A percentile compares a stretch with the other conserved stretches of the same genome.
phyloP scores from a whole-genome alignment of 2,797 vertebrate species.

The Coilia nasus region DNA sequence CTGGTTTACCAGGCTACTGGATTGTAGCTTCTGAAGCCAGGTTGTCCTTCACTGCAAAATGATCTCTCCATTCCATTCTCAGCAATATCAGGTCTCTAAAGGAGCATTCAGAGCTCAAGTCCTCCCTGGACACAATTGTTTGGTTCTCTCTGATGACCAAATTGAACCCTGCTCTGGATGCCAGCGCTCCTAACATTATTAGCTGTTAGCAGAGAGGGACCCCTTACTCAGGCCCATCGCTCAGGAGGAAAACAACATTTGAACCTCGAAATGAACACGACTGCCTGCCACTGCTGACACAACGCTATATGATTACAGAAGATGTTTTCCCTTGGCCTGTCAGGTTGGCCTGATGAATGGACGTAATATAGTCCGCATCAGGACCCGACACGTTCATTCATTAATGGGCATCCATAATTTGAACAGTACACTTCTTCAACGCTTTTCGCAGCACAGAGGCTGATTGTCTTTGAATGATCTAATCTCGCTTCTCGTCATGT shows the following conservation, averaged over 20 bases:
- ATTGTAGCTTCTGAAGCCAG: too few species aligned
- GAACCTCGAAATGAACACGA: slow-evolving; percentile 71
- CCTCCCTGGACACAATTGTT: neutral
- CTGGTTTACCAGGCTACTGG: too few species aligned
- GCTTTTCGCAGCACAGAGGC: slow-evolving; percentile 40
- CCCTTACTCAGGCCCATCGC: slow-evolving; percentile 66
- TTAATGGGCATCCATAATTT: slow-evolving; percentile 58
- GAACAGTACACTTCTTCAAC: slow-evolving; percentile 47
- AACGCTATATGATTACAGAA: slow-evolving; percentile 80
- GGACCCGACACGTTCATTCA: slow-evolving; percentile 60
- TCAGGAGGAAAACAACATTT: slow-evolving; percentile 73
- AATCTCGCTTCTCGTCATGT: slow-evolving; percentile 61
- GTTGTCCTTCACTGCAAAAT: neutral
- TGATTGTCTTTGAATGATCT: slow-evolving; percentile 66
- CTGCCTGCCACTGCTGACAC: slow-evolving; percentile 71
- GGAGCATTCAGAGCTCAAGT: neutral
- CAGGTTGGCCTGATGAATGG: slow-evolving; percentile 80
- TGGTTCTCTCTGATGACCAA: neutral
- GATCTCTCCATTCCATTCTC: neutral
- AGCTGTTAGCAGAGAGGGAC: neutral
- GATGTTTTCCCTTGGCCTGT: slow-evolving; percentile 77
- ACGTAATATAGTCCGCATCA: slow-evolving; percentile 77
- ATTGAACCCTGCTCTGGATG: neutral
- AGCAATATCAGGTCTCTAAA: neutral
- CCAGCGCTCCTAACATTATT: neutral